These are phyloP conservation scores for Callyntrura sp. DNA, from an alignment of 2,888 invertebrate species.

Conservation along the genomic window DNA sequence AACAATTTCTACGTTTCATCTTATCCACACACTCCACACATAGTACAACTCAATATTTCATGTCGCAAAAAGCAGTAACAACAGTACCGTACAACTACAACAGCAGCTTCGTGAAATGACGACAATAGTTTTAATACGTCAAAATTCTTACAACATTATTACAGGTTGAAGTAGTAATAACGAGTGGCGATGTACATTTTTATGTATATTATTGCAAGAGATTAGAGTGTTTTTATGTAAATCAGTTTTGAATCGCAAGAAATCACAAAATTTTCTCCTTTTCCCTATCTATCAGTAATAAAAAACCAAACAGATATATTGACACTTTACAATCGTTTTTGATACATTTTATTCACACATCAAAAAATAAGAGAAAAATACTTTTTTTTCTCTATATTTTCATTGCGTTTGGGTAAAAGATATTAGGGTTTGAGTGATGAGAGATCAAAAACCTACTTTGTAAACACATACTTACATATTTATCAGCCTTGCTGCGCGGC, in stretches of 20 bases:
- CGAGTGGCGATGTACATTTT: neutral
- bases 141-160: neutral
- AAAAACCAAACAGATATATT: neutral
- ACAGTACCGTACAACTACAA: too few species aligned
- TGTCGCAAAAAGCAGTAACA: neutral
- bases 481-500: neutral
- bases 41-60: neutral
- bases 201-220: neutral
- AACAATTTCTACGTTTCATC: neutral
- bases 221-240: neutral
- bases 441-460: too few species aligned
- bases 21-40: neutral
- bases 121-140: neutral
- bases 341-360: neutral
- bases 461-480: neutral
- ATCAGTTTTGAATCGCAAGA: neutral
- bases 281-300: neutral
- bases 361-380: neutral
- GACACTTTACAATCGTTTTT: neutral
- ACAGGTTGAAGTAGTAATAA: neutral
- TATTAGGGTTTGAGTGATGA: neutral
- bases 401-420: neutral
- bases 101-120: neutral
- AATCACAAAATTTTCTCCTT: slow-evolving; percentile 9
- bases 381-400: neutral